A percentile compares a stretch with the other conserved stretches of the same genome.
phyloP scores from a whole-genome alignment of 2,113 vertebrate genomes.

The Megaceryle torquata region DNA sequence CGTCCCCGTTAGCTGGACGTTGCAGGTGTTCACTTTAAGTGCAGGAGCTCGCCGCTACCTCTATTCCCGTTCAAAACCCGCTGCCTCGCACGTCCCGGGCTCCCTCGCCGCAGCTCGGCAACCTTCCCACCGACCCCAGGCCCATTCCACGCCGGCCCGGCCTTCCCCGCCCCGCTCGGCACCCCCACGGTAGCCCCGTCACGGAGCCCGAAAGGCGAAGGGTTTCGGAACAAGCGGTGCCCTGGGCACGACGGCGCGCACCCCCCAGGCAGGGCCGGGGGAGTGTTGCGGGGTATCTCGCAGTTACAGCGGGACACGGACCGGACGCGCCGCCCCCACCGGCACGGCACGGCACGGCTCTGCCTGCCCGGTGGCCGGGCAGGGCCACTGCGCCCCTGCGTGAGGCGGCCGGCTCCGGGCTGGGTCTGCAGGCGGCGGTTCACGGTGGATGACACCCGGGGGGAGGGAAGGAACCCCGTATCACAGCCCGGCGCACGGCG shows the following conservation, averaged over 20 bases:
- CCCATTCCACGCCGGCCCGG: neutral
- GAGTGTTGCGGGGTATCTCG: neutral
- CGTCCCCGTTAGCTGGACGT: neutral
- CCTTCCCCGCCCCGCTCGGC: neutral
- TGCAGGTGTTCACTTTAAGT: accelerated
- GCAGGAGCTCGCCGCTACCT: neutral
- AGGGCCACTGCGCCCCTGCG: neutral
- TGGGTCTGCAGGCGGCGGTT: neutral
- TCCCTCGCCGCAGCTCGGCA: neutral
- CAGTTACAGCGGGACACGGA: neutral
- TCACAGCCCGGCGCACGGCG: neutral
- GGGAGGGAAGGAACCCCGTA: neutral
- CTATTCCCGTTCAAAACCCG: neutral
- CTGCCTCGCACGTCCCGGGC: neutral
- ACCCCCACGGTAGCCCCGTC: neutral
- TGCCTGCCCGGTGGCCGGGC: neutral
- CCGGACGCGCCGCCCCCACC: neutral
- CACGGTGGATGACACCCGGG: no score
- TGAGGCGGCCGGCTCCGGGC: neutral
- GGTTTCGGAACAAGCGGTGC: neutral
- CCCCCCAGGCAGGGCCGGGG: neutral
- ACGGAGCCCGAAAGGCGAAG: neutral
- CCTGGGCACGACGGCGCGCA: neutral
- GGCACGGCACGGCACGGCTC: no score
- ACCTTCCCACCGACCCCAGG: neutral